Evolutionary conservation across 2,888 invertebrate genomes (phyloP).

Genomic region (Phasia obesa): DNA sequence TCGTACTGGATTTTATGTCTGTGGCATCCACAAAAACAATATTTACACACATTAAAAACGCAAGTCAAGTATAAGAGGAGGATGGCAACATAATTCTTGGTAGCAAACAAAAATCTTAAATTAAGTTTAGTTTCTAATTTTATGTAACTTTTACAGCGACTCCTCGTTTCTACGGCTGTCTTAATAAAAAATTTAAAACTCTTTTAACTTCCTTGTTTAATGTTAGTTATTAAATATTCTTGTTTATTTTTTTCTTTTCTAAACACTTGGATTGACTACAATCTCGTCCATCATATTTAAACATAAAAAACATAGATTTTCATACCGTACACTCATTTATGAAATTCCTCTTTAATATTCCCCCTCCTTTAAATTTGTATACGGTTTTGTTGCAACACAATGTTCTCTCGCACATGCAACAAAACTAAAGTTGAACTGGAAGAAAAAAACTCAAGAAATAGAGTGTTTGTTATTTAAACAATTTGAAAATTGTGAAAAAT

Average conservation of each 20-base stretch:
- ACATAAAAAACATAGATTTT: constrained; percentile 56
- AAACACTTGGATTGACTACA: constrained; percentile 27
- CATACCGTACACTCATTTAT: constrained; percentile 52
- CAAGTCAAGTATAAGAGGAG: constrained; percentile 12
- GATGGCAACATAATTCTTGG: background rate
- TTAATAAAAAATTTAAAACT: constrained; percentile 35
- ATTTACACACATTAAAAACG: constrained; percentile 3
- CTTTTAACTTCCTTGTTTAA: constrained; percentile 61
- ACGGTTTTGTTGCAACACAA: constrained; percentile 20
- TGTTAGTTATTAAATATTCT: constrained; percentile 52
- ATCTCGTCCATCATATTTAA: constrained; percentile 69
- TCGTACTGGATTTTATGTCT: background rate
- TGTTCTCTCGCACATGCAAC: constrained; percentile 15
- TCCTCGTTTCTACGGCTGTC: constrained; percentile 21
- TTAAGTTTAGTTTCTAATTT: background rate
- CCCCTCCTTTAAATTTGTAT: background rate
- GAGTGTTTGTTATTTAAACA: constrained; percentile 67
- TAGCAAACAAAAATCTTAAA: background rate
- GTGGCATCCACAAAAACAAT: background rate
- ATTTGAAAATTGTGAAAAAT: constrained; percentile 77
- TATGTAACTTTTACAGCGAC: too few relatives aligned
- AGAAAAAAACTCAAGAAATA: constrained; percentile 27
- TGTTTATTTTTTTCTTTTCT: constrained; percentile 11
- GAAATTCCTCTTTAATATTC: constrained; percentile 2
- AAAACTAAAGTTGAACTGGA: background rate